phyloP scores from a whole-genome alignment of 23 tunicate species.

The Diplosoma virens region DNA sequence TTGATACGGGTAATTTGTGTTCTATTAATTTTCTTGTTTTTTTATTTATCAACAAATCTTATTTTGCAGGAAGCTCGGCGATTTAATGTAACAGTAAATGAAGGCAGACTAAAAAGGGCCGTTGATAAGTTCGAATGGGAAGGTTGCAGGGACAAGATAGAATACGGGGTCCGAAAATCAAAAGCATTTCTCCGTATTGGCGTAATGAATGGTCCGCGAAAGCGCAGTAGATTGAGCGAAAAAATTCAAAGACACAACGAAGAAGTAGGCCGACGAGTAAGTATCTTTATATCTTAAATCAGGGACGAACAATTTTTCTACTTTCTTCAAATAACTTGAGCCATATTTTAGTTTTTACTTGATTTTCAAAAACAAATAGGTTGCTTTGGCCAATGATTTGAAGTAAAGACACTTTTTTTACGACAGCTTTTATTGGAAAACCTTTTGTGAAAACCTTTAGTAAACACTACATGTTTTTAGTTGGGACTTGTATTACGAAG shows the following conservation, averaged over 20 bases:
- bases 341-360: no score
- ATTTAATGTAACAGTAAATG: conserved; percentile 30
- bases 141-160: conserved; percentile 62
- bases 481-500: no score
- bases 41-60: background rate
- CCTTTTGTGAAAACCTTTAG: no score
- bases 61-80: conserved; percentile 57
- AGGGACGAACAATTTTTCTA: no score
- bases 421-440: no score
- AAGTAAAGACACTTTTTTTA: no score
- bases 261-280: conserved; percentile 63
- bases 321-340: no score
- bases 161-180: conserved; percentile 47
- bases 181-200: conserved; percentile 29
- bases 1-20: background rate
- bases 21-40: background rate
- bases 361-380: no score
- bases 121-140: conserved; percentile 63
- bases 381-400: no score
- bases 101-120: conserved; percentile 17
- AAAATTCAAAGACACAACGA: conserved; percentile 43
- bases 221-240: conserved; percentile 13
- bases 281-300: background rate
- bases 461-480: no score
- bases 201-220: background rate